phyloP scores from a whole-genome alignment of 2,888 invertebrate species.

The Axea sp. region DNA sequence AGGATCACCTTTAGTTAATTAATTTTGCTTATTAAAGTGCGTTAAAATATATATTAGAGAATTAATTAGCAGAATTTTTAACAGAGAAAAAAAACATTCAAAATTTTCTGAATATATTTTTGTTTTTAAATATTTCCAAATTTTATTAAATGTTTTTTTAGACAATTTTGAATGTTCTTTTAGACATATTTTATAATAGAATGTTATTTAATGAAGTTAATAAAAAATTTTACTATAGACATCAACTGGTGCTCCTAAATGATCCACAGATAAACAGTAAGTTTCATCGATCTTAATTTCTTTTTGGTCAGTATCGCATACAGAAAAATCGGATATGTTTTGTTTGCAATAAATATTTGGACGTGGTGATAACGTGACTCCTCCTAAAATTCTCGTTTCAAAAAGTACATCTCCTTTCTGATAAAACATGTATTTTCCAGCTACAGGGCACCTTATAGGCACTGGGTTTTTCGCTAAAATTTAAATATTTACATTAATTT shows the following conservation, averaged over 20 bases:
- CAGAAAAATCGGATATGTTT: slow-evolving; percentile 96
- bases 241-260: slow-evolving; percentile 95
- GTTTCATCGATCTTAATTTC: slow-evolving; percentile 96
- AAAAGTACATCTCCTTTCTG: slow-evolving; percentile 95
- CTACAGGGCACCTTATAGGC: slow-evolving; percentile 96
- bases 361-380: slow-evolving; percentile 95
- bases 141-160: neutral
- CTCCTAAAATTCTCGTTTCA: slow-evolving; percentile 96
- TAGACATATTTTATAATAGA: too few relatives aligned
- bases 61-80: too few relatives aligned
- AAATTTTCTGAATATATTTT: too few relatives aligned
- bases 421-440: slow-evolving; percentile 96
- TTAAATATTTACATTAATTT: too few relatives aligned
- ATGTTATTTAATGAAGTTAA: too few relatives aligned
- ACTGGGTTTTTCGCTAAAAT: slow-evolving; percentile 89
- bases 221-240: slow-evolving; percentile 88
- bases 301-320: slow-evolving; percentile 97
- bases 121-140: neutral
- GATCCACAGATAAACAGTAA: slow-evolving; percentile 97
- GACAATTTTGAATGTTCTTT: too few relatives aligned
- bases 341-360: slow-evolving; percentile 95
- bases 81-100: too few relatives aligned
- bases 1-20: slow-evolving; percentile 85
- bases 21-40: slow-evolving; percentile 9
- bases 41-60: too few relatives aligned